A percentile compares a stretch with the other conserved stretches of the same genome.
phyloP scores from a whole-genome alignment of 2,797 vertebrate species.

The Remorina albescens region DNA sequence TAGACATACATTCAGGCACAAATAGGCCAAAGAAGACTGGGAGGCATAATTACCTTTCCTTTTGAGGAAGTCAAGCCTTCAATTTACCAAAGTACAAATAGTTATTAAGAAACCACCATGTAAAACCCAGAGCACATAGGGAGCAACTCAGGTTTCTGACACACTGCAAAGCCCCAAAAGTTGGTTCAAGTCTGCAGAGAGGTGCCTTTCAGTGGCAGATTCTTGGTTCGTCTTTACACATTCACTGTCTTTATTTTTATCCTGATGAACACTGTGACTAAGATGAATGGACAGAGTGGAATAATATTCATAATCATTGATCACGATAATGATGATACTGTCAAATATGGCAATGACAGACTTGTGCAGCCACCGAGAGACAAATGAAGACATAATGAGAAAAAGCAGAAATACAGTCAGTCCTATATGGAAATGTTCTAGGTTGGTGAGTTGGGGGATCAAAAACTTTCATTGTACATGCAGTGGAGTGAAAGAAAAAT shows the following conservation, averaged over 20 bases:
- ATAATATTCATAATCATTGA: slow-evolving; percentile 84
- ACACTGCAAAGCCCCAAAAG: slow-evolving; percentile 47
- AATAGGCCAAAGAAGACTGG: slow-evolving; percentile 55
- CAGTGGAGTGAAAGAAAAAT: neutral
- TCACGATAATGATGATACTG: slow-evolving; percentile 82
- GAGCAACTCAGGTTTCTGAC: slow-evolving; percentile 60
- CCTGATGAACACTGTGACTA: slow-evolving; percentile 66
- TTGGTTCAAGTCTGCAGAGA: slow-evolving; percentile 38
- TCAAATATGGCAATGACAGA: slow-evolving; percentile 81
- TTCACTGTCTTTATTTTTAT: slow-evolving; percentile 73
- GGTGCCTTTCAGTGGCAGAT: slow-evolving; percentile 46
- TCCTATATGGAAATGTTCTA: slow-evolving; percentile 23
- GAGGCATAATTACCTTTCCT: slow-evolving; percentile 70
- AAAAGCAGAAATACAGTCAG: slow-evolving; percentile 48
- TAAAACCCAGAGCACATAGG: slow-evolving; percentile 61
- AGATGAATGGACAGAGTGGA: slow-evolving; percentile 72
- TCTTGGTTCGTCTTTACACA: slow-evolving; percentile 46
- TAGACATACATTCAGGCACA: slow-evolving; percentile 38
- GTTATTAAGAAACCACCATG: slow-evolving; percentile 77
- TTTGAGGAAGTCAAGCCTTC: slow-evolving; percentile 76
- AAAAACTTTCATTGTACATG: slow-evolving; percentile 33
- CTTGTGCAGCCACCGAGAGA: slow-evolving; percentile 65
- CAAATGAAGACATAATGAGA: slow-evolving; percentile 77
- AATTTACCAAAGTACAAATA: slow-evolving; percentile 75
- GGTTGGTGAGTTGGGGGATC: neutral